phyloP scores from a whole-genome alignment of 2,113 vertebrate genomes.

The Menidia beryllina region DNA sequence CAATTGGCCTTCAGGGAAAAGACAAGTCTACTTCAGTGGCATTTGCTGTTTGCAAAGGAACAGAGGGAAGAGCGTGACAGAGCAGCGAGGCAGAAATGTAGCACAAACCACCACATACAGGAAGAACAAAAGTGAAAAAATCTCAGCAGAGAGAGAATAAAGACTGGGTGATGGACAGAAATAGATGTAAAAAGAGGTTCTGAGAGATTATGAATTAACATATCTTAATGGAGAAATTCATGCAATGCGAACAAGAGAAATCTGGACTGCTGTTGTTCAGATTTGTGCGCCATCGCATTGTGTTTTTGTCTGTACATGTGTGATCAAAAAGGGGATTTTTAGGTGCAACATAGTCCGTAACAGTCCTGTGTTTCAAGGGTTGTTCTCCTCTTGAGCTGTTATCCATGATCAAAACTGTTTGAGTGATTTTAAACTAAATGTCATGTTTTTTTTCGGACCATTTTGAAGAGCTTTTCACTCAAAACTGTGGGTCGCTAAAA shows the following conservation, averaged over 20 bases:
- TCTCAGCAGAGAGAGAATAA: constrained; percentile 22
- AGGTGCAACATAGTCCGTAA: constrained; percentile 3
- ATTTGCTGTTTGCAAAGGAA: constrained; percentile 38
- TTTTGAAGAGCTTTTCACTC: constrained; percentile 62
- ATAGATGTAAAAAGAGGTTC: constrained; percentile 67
- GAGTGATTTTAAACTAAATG: constrained; percentile 55
- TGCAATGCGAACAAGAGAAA: constrained; percentile 30
- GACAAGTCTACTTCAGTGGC: constrained; percentile 37
- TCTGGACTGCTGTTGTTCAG: constrained; percentile 41
- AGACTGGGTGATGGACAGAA: constrained; percentile 58
- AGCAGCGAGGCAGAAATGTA: constrained; percentile 23
- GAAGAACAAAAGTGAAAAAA: neutral
- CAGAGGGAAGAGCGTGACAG: constrained; percentile 22
- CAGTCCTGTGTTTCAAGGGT: constrained; percentile 33
- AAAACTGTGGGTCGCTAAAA: constrained; percentile 13
- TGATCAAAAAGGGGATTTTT: constrained; percentile 7
- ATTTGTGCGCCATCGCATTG: constrained; percentile 27
- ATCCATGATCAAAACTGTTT: constrained; percentile 40
- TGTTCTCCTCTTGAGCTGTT: constrained; percentile 38
- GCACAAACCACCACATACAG: constrained; percentile 1
- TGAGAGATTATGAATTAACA: constrained; percentile 76
- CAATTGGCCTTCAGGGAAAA: constrained; percentile 61
- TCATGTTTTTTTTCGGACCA: constrained; percentile 25
- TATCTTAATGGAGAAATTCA: constrained; percentile 73
- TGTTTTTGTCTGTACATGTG: neutral